Conservation (phyloP, 2,888 invertebrate species). For the Nowickia ferox region DNA sequence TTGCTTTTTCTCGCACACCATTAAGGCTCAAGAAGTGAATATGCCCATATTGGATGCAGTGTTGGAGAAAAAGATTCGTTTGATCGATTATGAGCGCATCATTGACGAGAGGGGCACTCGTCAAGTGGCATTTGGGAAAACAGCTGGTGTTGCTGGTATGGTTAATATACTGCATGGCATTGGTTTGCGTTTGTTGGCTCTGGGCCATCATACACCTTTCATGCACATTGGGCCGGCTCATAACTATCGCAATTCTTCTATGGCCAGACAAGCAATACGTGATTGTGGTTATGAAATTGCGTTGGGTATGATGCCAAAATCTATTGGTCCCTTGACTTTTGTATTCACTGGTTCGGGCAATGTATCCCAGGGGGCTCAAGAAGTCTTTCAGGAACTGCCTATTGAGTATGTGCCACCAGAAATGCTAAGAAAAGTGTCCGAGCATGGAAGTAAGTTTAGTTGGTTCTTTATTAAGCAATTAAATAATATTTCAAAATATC, state of each 20-base stretch:
- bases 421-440: conserved; percentile 96
- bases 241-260: conserved; percentile 98
- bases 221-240: conserved; percentile 99
- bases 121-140: conserved; percentile 99
- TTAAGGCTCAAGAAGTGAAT: conserved; percentile 99
- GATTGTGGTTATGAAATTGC: conserved; percentile 99
- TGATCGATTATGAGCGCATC: conserved; percentile 98
- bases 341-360: conserved; percentile 99
- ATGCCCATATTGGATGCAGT: conserved; percentile 98
- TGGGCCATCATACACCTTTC: conserved; percentile 99
- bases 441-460: conserved; percentile 92
- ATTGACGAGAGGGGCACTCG: conserved; percentile 94
- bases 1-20: conserved; percentile 99
- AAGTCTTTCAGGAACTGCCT: conserved; percentile 97
- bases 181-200: conserved; percentile 93
- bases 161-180: conserved; percentile 99
- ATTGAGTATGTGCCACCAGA: conserved; percentile 98
- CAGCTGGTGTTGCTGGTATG: conserved; percentile 99
- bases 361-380: conserved; percentile 96
- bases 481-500: neutral
- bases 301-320: conserved; percentile 97
- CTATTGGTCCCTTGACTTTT: conserved; percentile 98
- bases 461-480: neutral
- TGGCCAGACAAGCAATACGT: conserved; percentile 98
- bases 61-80: conserved; percentile 96